Evolutionary conservation across 2,888 invertebrate genomes (phyloP), one percentile per base, ranked within the genome.

Genomic region (Agonum fuliginosum): DNA sequence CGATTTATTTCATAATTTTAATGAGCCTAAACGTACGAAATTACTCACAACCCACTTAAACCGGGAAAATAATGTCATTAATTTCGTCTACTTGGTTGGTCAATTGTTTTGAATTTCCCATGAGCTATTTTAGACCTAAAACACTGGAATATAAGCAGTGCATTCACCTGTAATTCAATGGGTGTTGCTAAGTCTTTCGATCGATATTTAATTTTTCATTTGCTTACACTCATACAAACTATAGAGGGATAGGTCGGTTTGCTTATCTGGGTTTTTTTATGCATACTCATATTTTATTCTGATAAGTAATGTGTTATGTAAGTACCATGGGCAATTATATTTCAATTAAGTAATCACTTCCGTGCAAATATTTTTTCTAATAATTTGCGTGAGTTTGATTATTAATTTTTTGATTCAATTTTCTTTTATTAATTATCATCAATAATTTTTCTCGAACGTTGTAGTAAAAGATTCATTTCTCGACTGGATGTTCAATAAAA

Each of bases 211-310:
- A 46, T 30, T 62, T 62, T 62, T 62, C n/a, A n/a, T 22, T 20
- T 12, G 22, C 58, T 58, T 58, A 12, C 30, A 14, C 12, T 30
- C 8, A 62, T 30, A 8, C 3, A 54, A 3, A 62, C 10, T 17
- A 17, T 62, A 27, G 5, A 30, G 27, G 58, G 58, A 62, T 62
- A 62, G 58, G 58, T 62, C 58, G 30, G 54, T 62, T 12, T 62
- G 30, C 34, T 30, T 54, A 24, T 22, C 20, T 2, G 10, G 54
- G 12, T 54, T 54, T 54, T 54, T 54, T 54, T 54, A 10, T n/a
- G 24, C 24, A 12, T 20, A 20, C 3, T 24, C 54, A 54, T 8
- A 4, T 54, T 48, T 54, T 54, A 54, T 54, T 54, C 24, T 54
- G 22, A 24, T 54, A 12, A 54, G 24, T 54, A 54, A 22, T 51